Evolutionary conservation across 2,113 vertebrate species (phyloP).

Genomic region (Zosterops pallidus): DNA sequence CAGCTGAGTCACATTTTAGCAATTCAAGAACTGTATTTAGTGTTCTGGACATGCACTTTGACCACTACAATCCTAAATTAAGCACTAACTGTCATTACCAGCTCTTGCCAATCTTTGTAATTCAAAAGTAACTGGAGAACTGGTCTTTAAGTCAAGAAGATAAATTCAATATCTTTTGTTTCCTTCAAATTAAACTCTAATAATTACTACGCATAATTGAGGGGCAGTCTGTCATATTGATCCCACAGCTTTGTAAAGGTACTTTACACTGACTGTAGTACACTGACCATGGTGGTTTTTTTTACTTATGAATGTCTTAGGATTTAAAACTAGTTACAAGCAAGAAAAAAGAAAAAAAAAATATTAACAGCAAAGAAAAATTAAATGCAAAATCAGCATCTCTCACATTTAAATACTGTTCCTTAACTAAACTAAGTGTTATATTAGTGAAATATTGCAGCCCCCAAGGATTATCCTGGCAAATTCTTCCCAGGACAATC

Average conservation of each 20-base stretch:
- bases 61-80: neutral
- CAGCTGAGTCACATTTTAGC: neutral
- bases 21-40: neutral
- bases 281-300: fast-evolving
- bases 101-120: neutral
- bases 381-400: neutral
- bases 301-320: neutral
- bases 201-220: neutral
- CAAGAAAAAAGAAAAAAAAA: neutral
- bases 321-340: neutral
- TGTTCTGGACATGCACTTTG: neutral
- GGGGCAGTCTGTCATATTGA: neutral
- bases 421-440: neutral
- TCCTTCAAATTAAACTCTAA: slow-evolving; percentile 21
- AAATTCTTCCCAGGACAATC: neutral
- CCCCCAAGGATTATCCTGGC: neutral
- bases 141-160: neutral
- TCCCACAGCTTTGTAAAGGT: neutral
- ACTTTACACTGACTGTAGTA: neutral
- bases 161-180: neutral
- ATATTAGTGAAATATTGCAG: neutral
- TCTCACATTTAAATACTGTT: neutral
- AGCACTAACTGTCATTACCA: neutral
- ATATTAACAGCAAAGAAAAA: neutral
- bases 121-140: neutral